Evolutionary conservation across 1,140 invertebrate genomes (phyloP), one percentile per base, ranked within the genome.

Genomic region (Drosophila insularis): DNA sequence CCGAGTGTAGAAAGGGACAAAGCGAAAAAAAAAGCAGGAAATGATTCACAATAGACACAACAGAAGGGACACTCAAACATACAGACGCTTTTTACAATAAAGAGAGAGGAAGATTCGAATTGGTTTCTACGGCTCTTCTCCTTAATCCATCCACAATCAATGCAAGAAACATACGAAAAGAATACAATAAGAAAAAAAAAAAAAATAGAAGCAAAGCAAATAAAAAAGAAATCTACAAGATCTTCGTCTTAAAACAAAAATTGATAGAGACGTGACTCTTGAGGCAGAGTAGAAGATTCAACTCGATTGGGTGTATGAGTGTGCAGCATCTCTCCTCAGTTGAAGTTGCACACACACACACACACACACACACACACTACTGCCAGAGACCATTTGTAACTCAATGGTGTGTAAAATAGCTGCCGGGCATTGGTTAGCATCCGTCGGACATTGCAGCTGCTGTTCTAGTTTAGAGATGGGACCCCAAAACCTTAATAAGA

Each of bases 401-500:
- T 86, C 82, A 86, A 86, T 86, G 82, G 82, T 79, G 82, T 86
- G 82, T 86, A 87, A 87, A 86, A 86, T 86, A 86, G 82, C 82
- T 87, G 82, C 79, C 76, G 79, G 82, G 68, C 79, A 85, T 73
- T 66, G 53, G 56, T 69, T 63, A 31, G 65, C 55, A 60, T 53
- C 59, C 73, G 81, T 68, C 63, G 64, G 62, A 68, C 59, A 68
- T 59, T 74, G 63, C 72, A 67, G 55, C 55, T 65, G 54, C 53
- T 65, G 64, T 77, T 66, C 65, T 63, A 14, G 39, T 35, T 35
- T 61, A 81, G 78, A 74, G 78, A 78, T 85, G 81, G 76, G 54
- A 27, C 54, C 8, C 59, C 7, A 73, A 60, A 27, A 27, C 27
- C 5, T 5, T 27, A 4, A 27, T 1, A 27, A 0, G 27, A 27